Percentiles rank a stretch among this genome's conserved stretches.
Evolutionary conservation across 2,113 vertebrate species (phyloP).

Genomic region (Corydoras sp.): DNA sequence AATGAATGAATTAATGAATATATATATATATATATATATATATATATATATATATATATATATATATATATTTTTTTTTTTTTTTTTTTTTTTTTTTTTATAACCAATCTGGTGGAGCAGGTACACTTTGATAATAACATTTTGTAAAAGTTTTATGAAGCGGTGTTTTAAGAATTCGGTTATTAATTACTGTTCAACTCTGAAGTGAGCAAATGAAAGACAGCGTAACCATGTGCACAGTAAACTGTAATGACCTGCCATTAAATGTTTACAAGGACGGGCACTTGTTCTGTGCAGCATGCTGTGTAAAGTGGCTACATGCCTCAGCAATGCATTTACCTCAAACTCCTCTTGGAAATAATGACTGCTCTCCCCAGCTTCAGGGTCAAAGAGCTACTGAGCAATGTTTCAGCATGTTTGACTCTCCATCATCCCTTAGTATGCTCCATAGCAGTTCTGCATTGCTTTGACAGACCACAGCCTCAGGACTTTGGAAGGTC

Average conservation of each 20-base stretch:
- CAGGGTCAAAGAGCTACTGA: slow-evolving; percentile 1
- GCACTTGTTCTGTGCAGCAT: neutral
- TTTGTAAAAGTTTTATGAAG: neutral
- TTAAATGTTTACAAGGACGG: slow-evolving; percentile 18
- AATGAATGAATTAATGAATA: too few species aligned
- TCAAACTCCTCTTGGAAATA: slow-evolving; percentile 10
- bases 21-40: too few species aligned
- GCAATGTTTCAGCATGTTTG: slow-evolving; percentile 12
- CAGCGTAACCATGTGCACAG: neutral
- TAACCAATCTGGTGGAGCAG: too few species aligned
- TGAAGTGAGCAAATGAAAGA: neutral
- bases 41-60: too few species aligned
- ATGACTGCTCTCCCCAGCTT: neutral
- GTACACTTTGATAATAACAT: neutral
- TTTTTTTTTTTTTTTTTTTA: too few species aligned
- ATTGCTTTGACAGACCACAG: slow-evolving; percentile 17
- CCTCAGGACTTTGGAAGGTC: slow-evolving; percentile 12
- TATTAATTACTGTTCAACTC: neutral
- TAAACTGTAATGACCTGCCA: slow-evolving; percentile 3
- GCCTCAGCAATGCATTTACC: neutral
- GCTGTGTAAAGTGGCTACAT: slow-evolving; percentile 7
- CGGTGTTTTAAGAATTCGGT: neutral
- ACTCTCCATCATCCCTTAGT: slow-evolving; percentile 11
- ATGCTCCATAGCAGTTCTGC: slow-evolving; percentile 3
- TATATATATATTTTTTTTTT: too few species aligned